A percentile compares a stretch with the other conserved stretches of the same genome.
These are phyloP conservation scores for Stenodera caucasica DNA, from an alignment of 2,888 invertebrate genomes.

Conservation along the genomic window DNA sequence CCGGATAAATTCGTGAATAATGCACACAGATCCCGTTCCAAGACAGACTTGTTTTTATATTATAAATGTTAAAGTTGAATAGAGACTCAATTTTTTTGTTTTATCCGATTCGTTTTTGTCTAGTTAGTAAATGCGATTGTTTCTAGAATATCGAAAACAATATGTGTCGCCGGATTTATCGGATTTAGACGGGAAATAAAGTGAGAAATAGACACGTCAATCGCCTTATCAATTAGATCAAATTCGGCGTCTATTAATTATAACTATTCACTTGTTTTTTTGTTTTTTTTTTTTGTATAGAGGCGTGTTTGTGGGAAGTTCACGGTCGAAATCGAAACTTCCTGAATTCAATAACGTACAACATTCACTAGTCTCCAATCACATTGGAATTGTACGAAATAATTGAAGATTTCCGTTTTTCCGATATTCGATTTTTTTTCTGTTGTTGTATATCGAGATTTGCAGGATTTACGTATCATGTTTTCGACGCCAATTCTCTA, in stretches of 20 bases:
- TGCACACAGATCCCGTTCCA: not conserved
- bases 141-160: too few species aligned
- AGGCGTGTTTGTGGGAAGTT: not conserved
- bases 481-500: not conserved
- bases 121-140: too few species aligned
- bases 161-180: too few species aligned
- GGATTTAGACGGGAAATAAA: too few species aligned
- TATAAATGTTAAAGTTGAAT: conserved; percentile 7
- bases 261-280: too few species aligned
- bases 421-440: too few species aligned
- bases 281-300: too few species aligned
- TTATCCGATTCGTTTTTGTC: too few species aligned
- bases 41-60: conserved; percentile 7
- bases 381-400: too few species aligned
- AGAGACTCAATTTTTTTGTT: not conserved
- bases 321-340: not conserved
- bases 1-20: conserved; percentile 9
- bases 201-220: not conserved
- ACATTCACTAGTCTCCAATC: too few species aligned
- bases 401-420: too few species aligned
- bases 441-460: too few species aligned
- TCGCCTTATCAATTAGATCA: not conserved
- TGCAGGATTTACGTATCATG: not conserved
- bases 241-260: not conserved
- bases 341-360: not conserved